These are phyloP conservation scores for Corythornis madagascariensis DNA, from an alignment of 2,113 vertebrate genomes.

Conservation along the genomic window DNA sequence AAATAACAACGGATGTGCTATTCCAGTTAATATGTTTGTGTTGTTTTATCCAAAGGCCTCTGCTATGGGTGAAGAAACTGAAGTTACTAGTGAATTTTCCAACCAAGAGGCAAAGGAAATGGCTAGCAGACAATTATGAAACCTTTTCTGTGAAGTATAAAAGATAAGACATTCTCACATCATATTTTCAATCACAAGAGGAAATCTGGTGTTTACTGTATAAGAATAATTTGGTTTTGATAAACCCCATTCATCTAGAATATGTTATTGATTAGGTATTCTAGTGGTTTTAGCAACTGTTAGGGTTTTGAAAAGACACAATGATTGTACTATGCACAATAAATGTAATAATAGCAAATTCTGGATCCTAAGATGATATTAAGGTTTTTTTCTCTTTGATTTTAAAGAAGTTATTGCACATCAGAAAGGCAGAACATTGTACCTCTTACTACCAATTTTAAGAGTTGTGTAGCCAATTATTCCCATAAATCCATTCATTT, in stretches of 20 bases:
- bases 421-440: not conserved
- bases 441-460: not conserved
- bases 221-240: not conserved
- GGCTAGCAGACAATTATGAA: not conserved
- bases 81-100: not conserved
- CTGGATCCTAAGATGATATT: not conserved
- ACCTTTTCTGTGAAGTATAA: not conserved
- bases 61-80: not conserved
- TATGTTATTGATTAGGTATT: not conserved
- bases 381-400: not conserved
- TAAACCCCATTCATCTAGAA: not conserved
- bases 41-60: not conserved
- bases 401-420: not conserved
- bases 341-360: not conserved
- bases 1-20: not conserved
- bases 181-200: not conserved
- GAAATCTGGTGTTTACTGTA: not conserved
- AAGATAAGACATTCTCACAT: not conserved
- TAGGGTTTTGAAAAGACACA: not conserved
- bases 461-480: not conserved
- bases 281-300: not conserved
- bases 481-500: not conserved
- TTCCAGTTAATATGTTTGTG: not conserved
- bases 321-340: rapidly evolving
- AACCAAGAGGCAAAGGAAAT: not conserved